These are phyloP conservation scores for Ailurus styani DNA, from an alignment of 2,113 vertebrate genomes.

Conservation along the genomic window DNA sequence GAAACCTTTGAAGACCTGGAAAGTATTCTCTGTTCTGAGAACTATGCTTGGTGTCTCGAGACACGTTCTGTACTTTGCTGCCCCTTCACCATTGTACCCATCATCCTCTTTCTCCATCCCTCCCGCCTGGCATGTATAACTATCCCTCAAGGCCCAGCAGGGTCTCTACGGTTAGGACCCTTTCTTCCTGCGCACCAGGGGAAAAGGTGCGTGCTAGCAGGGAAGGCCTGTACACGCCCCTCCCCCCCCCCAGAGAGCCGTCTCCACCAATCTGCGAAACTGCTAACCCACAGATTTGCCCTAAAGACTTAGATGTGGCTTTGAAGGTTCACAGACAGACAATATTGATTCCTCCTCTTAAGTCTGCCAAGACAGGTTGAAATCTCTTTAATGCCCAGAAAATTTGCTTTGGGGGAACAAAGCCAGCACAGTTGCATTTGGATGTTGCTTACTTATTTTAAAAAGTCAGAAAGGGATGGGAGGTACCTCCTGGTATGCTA, in stretches of 20 bases:
- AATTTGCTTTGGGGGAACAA: neutral
- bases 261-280: neutral
- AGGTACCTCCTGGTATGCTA: neutral
- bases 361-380: neutral
- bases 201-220: neutral
- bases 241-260: neutral
- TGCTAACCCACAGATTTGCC: neutral
- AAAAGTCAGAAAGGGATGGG: neutral
- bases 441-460: neutral
- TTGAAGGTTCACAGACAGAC: neutral
- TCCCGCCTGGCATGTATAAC: neutral
- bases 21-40: neutral
- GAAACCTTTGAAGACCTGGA: neutral
- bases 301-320: neutral
- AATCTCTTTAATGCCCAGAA: neutral
- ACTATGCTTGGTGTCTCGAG: neutral
- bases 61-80: neutral
- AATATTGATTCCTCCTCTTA: neutral
- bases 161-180: neutral
- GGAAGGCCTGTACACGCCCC: neutral
- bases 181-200: neutral
- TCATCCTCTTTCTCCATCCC: neutral
- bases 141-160: neutral
- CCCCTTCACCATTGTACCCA: neutral
- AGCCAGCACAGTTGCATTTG: neutral